Percentiles rank a stretch among this genome's conserved stretches.
Evolutionary conservation across 2,888 invertebrate species (phyloP).

Genomic region (Aricia artaxerxes): DNA sequence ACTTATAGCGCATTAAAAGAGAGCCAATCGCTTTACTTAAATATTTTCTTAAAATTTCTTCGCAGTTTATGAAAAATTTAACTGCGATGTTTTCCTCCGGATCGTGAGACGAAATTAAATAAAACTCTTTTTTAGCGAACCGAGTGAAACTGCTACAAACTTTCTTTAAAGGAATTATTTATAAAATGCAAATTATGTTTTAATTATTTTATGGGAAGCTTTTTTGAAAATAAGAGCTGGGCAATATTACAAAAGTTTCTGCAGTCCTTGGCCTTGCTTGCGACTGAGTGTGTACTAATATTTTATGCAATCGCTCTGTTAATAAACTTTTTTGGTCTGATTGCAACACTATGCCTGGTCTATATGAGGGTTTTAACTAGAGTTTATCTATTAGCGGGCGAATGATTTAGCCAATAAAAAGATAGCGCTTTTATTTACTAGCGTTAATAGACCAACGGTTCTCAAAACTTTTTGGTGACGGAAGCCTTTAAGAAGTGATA

Average conservation of each 20-base stretch:
- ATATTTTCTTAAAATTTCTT: constrained; percentile 31
- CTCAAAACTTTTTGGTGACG: no score
- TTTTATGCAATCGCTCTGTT: neutral
- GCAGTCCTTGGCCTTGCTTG: neutral
- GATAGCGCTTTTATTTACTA: no score
- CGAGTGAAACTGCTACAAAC: constrained; percentile 27
- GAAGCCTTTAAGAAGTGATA: no score
- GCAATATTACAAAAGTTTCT: neutral
- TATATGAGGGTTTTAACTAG: no score
- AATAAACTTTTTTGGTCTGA: no score
- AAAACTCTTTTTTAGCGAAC: constrained; percentile 30
- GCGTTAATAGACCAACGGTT: no score
- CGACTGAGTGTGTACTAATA: neutral
- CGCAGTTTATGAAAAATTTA: constrained; percentile 24
- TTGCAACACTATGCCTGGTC: no score
- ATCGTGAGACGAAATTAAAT: constrained; percentile 32
- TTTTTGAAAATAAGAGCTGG: neutral
- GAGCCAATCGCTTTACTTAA: constrained; percentile 6
- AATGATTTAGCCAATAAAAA: no score
- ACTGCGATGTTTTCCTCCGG: constrained; percentile 29
- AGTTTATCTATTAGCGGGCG: no score
- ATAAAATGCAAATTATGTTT: constrained; percentile 30
- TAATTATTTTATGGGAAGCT: constrained; percentile 20
- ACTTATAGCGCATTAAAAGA: neutral
- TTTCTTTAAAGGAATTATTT: constrained; percentile 23